Evolutionary conservation across 2,113 vertebrate genomes (phyloP).

Genomic region (Chamaetylas fuelleborni): DNA sequence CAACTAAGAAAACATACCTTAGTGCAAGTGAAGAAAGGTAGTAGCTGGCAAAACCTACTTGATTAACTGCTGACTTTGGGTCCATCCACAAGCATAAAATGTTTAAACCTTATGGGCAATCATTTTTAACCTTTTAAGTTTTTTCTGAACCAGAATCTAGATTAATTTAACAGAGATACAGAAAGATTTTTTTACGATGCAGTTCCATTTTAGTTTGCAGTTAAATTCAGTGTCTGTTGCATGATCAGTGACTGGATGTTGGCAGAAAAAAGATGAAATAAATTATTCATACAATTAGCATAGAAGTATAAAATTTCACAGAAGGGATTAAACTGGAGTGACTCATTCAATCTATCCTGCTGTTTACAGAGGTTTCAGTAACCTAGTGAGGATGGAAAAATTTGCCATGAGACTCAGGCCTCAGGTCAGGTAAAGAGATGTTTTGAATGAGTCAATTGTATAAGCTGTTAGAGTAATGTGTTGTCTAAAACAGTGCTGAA

Average conservation of each 20-base stretch:
- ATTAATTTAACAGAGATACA: background rate
- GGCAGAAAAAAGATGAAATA: background rate
- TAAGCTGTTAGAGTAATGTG: background rate
- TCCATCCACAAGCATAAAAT: background rate
- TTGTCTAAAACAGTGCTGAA: background rate
- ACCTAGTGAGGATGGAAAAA: background rate
- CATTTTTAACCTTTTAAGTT: background rate
- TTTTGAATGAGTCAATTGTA: background rate
- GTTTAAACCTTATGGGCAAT: background rate
- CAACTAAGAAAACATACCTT: background rate
- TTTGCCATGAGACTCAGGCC: background rate
- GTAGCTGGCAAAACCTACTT: background rate
- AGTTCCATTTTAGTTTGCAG: background rate
- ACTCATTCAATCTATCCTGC: background rate
- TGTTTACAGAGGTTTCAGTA: slow-evolving; percentile 8
- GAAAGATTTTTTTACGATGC: background rate
- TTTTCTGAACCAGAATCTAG: background rate
- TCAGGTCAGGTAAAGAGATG: background rate
- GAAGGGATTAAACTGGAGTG: background rate
- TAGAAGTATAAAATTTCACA: background rate
- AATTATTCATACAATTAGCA: slow-evolving; percentile 23
- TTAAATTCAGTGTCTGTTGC: background rate
- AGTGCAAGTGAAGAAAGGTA: background rate
- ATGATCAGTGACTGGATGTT: background rate
- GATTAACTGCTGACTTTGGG: background rate